These are phyloP conservation scores for Cenopis cana DNA, from an alignment of 2,888 invertebrate species.

Conservation along the genomic window DNA sequence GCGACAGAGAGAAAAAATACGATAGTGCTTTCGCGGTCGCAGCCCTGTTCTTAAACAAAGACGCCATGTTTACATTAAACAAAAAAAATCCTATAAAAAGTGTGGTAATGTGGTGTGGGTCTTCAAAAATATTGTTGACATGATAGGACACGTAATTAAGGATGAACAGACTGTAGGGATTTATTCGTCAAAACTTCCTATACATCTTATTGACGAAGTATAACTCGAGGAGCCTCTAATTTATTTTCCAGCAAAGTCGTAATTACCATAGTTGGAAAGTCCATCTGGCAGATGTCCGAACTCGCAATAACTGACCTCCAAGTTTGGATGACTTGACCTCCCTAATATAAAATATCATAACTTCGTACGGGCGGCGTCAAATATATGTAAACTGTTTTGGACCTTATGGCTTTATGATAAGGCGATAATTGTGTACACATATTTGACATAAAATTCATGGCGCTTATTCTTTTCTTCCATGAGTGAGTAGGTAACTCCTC, in stretches of 20 bases:
- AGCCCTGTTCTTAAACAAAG: no score
- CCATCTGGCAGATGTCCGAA: slow-evolving; percentile 38
- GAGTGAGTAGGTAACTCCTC: background rate
- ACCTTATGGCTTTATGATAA: background rate
- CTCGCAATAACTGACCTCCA: slow-evolving; percentile 35
- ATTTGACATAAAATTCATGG: background rate
- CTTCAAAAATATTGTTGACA: no score
- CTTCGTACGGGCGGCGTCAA: background rate
- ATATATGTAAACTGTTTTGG: background rate
- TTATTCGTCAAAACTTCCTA: background rate
- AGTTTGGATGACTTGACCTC: slow-evolving; percentile 17
- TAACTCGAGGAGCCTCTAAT: slow-evolving; percentile 3
- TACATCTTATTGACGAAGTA: background rate
- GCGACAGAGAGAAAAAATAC: no score
- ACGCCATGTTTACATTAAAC: no score
- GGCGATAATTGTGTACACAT: background rate
- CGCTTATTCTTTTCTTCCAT: no score
- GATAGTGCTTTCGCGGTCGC: no score
- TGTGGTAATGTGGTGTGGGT: no score
- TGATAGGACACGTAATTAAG: no score
- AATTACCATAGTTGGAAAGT: slow-evolving; percentile 36
- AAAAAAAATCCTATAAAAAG: no score
- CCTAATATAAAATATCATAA: background rate
- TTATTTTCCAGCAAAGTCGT: slow-evolving; percentile 12
- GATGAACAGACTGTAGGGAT: no score